These are phyloP conservation scores for Leptinotarsa juncta DNA, from an alignment of 2,888 invertebrate species.

Conservation along the genomic window DNA sequence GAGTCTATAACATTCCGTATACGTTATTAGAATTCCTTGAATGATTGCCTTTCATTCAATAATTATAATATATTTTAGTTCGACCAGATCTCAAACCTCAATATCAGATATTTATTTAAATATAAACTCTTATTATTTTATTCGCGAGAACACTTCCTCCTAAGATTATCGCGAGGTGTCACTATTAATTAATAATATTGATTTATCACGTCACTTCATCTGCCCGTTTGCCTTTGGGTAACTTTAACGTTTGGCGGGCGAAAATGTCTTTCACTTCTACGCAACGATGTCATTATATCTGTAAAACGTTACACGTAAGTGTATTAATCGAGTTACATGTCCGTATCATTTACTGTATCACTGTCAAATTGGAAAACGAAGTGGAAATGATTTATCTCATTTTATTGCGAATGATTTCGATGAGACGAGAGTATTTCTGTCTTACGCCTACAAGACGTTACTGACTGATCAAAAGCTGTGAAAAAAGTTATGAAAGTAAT, in stretches of 20 bases:
- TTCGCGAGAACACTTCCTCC: conserved; percentile 41
- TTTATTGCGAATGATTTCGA: neutral
- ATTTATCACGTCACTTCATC: conserved; percentile 53
- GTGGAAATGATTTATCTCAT: conserved; percentile 10
- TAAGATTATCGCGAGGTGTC: conserved; percentile 51
- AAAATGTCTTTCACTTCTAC: conserved; percentile 44
- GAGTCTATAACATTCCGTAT: no score
- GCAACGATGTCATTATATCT: conserved; percentile 49
- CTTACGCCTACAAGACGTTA: no score
- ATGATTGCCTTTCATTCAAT: conserved; percentile 4
- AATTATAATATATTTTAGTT: neutral
- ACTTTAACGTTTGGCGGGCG: conserved; percentile 44
- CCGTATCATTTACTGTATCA: conserved; percentile 26
- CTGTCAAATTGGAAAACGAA: conserved; percentile 24
- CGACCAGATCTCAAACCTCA: conserved; percentile 28
- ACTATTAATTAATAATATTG: conserved; percentile 56
- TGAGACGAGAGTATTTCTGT: no score
- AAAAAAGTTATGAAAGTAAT: no score
- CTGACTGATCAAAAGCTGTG: no score
- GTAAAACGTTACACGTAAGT: conserved; percentile 42
- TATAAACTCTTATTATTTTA: neutral
- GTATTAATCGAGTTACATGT: conserved; percentile 42
- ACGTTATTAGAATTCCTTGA: neutral
- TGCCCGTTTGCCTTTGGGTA: conserved; percentile 45
- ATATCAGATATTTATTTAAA: conserved; percentile 21